phyloP scores from a whole-genome alignment of 2,113 vertebrate genomes.

The Aleadryas rufinucha region DNA sequence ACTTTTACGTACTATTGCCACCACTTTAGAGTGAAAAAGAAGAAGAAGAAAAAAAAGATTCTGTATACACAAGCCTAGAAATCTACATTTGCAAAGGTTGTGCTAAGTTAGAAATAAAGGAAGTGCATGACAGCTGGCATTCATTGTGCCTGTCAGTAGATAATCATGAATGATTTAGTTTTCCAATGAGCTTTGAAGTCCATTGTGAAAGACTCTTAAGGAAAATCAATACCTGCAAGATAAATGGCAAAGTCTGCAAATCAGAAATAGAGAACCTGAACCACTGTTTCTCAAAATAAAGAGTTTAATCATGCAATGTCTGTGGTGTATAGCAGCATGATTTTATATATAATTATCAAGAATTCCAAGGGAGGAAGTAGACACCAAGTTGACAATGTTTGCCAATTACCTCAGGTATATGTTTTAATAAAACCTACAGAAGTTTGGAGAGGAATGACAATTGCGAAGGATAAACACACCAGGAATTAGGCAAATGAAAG shows the following conservation, averaged over 20 bases:
- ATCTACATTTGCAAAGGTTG: neutral
- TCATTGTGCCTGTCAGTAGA: neutral
- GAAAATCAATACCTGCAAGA: constrained; percentile 30
- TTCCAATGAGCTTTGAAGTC: neutral
- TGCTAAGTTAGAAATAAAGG: neutral
- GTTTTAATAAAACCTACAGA: neutral
- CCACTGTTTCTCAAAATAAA: neutral
- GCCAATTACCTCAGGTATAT: neutral
- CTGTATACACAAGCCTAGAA: neutral
- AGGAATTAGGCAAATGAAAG: neutral
- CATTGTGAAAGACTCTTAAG: neutral
- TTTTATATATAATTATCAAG: neutral
- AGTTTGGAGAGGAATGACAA: neutral
- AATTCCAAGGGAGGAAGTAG: neutral
- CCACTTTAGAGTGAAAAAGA: neutral
- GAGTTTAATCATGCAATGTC: neutral
- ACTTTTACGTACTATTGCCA: neutral
- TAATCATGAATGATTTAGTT: constrained; percentile 6
- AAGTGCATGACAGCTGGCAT: neutral
- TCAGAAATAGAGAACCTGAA: neutral
- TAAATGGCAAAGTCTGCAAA: neutral
- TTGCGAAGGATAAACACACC: neutral
- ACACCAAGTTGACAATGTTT: neutral
- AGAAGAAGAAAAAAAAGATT: neutral
- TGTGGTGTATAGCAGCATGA: neutral